These are phyloP conservation scores for Heliconius melpomene DNA, from an alignment of 1,140 invertebrate species.

Conservation along the genomic window DNA sequence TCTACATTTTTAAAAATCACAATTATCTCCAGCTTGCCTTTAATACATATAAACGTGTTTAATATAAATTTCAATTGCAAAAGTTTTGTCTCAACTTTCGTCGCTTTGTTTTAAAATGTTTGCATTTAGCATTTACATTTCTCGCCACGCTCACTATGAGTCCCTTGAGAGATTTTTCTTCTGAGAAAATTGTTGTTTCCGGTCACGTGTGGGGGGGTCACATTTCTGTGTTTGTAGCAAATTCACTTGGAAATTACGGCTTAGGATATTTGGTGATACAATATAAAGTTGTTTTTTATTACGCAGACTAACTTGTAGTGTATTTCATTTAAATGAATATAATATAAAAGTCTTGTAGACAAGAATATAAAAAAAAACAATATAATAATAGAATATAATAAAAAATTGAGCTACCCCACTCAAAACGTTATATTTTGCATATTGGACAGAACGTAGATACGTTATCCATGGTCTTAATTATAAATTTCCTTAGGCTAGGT, in stretches of 20 bases:
- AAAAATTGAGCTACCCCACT: too few relatives aligned
- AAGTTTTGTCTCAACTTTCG: not conserved
- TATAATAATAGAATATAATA: too few relatives aligned
- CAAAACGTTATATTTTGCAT: too few relatives aligned
- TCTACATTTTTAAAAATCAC: too few relatives aligned
- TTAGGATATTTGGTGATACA: not conserved
- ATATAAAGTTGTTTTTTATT: not conserved
- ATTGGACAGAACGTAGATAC: too few relatives aligned
- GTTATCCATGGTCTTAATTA: too few relatives aligned
- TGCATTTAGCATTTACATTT: conserved; percentile 6
- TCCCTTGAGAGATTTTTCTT: conserved; percentile 13
- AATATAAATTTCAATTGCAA: not conserved
- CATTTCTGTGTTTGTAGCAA: conserved; percentile 7
- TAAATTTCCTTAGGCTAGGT: too few relatives aligned
- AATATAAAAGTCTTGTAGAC: too few relatives aligned
- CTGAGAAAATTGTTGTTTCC: conserved; percentile 13
- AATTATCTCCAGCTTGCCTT: too few relatives aligned
- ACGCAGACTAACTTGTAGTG: too few relatives aligned
- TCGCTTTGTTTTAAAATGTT: not conserved
- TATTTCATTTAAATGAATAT: too few relatives aligned
- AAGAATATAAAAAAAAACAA: too few relatives aligned
- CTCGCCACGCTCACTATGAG: not conserved
- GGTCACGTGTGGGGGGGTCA: conserved; percentile 16
- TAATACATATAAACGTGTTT: not conserved
- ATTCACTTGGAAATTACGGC: not conserved